These are phyloP conservation scores for Colinus virginianus DNA, from an alignment of 2,113 vertebrate genomes.

Conservation along the genomic window DNA sequence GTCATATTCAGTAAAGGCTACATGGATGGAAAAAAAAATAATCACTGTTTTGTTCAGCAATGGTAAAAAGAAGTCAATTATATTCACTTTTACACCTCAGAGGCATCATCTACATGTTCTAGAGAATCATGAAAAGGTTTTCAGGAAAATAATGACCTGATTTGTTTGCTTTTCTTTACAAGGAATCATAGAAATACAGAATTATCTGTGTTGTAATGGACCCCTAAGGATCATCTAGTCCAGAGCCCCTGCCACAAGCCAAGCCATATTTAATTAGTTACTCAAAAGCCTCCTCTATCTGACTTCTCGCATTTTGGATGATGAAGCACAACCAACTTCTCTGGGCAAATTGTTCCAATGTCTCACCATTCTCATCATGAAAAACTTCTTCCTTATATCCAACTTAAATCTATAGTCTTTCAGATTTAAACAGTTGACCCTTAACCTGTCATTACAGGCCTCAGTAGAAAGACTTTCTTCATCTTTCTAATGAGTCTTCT, in stretches of 20 bases:
- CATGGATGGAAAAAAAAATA: not conserved
- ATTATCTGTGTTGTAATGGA: not conserved
- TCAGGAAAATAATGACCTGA: not conserved
- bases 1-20: not conserved
- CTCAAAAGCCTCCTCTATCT: not conserved
- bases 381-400: not conserved
- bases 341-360: not conserved
- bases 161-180: not conserved
- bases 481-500: not conserved
- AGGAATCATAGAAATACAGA: not conserved
- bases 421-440: not conserved
- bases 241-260: not conserved
- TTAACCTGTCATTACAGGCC: not conserved
- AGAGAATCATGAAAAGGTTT: not conserved
- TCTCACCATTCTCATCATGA: not conserved
- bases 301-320: not conserved
- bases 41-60: not conserved
- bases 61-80: not conserved
- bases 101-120: not conserved
- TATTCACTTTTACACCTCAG: not conserved
- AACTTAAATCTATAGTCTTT: not conserved
- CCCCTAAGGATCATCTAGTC: not conserved
- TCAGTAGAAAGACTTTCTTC: not conserved
- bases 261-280: not conserved
- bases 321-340: too few species aligned